Evolutionary conservation across 2,113 vertebrate species (phyloP).

Genomic region (Pleuronectes platessa): DNA sequence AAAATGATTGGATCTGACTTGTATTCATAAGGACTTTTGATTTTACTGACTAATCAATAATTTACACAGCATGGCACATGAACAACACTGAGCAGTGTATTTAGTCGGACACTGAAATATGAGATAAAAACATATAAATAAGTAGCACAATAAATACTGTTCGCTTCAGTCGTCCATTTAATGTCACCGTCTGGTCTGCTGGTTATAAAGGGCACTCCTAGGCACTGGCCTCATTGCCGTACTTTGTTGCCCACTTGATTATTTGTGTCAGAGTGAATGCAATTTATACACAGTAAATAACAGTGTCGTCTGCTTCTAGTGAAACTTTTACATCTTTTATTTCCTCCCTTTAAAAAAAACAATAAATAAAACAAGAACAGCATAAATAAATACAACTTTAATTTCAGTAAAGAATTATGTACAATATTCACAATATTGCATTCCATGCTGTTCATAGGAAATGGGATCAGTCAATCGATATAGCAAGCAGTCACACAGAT

Average conservation of each 20-base stretch:
- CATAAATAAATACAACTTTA: slow-evolving; percentile 79
- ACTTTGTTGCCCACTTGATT: slow-evolving; percentile 42
- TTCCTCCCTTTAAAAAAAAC: not conserved
- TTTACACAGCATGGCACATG: not conserved
- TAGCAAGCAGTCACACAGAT: not conserved
- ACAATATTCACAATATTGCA: slow-evolving; percentile 65
- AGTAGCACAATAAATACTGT: no score
- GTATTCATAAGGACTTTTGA: not conserved
- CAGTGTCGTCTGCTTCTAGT: not conserved
- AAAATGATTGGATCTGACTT: no score
- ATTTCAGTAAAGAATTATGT: slow-evolving; percentile 69
- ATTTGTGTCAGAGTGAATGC: slow-evolving; percentile 21
- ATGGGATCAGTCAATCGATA: slow-evolving; percentile 11
- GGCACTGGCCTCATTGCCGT: slow-evolving; percentile 9
- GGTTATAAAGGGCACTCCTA: not conserved
- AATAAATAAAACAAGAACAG: not conserved
- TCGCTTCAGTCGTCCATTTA: no score
- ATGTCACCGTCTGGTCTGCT: not conserved
- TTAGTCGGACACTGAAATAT: not conserved
- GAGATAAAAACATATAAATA: not conserved
- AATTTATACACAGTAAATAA: not conserved
- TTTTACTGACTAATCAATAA: not conserved
- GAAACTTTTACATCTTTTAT: not conserved
- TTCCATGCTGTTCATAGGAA: slow-evolving; percentile 14
- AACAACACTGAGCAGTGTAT: not conserved